These are phyloP conservation scores for Pectinophora gossypiella DNA, from an alignment of 1,140 invertebrate genomes.

Conservation along the genomic window DNA sequence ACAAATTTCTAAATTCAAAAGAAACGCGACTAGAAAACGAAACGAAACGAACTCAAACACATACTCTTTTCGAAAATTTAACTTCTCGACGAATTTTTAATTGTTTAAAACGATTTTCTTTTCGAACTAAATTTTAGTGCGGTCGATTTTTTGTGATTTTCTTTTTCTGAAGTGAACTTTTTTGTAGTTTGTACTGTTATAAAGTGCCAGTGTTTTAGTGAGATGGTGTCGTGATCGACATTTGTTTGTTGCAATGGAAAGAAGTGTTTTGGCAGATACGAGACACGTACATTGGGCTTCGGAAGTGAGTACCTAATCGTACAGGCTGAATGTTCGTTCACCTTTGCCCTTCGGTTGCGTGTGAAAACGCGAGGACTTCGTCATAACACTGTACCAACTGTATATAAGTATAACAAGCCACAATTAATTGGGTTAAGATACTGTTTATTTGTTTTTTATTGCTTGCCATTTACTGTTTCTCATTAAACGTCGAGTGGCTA, in stretches of 20 bases:
- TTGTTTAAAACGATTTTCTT: background rate
- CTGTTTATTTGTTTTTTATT: background rate
- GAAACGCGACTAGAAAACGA: slow-evolving; percentile 21
- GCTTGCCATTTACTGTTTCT: too few relatives aligned
- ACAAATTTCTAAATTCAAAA: slow-evolving; percentile 38
- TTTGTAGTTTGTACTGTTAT: slow-evolving; percentile 15
- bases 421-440: background rate
- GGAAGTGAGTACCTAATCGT: background rate
- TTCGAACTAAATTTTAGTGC: too few relatives aligned
- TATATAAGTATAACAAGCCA: background rate
- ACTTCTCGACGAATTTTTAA: background rate
- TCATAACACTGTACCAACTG: too few relatives aligned
- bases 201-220: slow-evolving; percentile 34
- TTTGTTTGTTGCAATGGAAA: slow-evolving; percentile 67
- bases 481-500: too few relatives aligned
- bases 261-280: slow-evolving; percentile 57
- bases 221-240: slow-evolving; percentile 47
- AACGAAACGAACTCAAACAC: slow-evolving; percentile 24
- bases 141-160: too few relatives aligned
- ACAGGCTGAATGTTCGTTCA: too few relatives aligned
- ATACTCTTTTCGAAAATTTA: background rate
- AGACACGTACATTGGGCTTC: slow-evolving; percentile 58
- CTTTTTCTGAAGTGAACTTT: background rate
- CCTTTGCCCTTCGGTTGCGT: background rate
- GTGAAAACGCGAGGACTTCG: background rate